Evolutionary conservation across 53 echinoderm and acorn worm species (phyloP), one percentile per base, ranked within the genome.

Genomic region (Astropecten irregularis): DNA sequence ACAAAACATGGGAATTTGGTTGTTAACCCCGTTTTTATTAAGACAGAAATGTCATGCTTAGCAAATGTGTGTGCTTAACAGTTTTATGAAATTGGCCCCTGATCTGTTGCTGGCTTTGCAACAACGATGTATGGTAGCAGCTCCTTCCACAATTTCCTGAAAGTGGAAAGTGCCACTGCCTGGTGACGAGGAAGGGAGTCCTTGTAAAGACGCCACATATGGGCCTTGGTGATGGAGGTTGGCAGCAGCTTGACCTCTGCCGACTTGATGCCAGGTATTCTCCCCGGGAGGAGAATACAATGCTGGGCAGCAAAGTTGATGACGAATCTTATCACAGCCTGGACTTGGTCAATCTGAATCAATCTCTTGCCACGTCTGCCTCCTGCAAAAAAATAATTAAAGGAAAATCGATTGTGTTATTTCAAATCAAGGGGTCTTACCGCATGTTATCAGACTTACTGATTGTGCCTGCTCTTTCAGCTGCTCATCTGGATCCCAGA

Each of bases 191-290:
- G 68, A 16, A 71, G 16, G 15, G 50, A 18, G 22, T 21, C 32
- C 33, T 16, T 31, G 32, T 83, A 83, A 26, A 83, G 48, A 3
- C 68, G 21, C 81, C 81, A 81, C 55, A 76, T 32, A 4, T 53
- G 3, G 23, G 71, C 71, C 46, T 70, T 70, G 40, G 71, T 70
- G 19, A 40, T n/a, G n/a, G n/a, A 20, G 4, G 71, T 5, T 58
- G 79, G 79, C 34, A 76, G 76, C 55, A 81, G 48, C 48, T 81
- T 81, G 1, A 81, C 81, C 25, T 81, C 44, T 1, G 60, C 13
- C n/a, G 64, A 81, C 39, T 62, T 81, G 23, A 81, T 42, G 6
- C 81, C 81, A 1, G 61, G 81, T 34, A 76, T 70, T 48, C 49
- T 40, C 4, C 49, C 71, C 6, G 71, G 71, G 5, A 70, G 49